Evolutionary conservation across 2,797 vertebrate species (phyloP).

Genomic region (Peromyscus nudipes): DNA sequence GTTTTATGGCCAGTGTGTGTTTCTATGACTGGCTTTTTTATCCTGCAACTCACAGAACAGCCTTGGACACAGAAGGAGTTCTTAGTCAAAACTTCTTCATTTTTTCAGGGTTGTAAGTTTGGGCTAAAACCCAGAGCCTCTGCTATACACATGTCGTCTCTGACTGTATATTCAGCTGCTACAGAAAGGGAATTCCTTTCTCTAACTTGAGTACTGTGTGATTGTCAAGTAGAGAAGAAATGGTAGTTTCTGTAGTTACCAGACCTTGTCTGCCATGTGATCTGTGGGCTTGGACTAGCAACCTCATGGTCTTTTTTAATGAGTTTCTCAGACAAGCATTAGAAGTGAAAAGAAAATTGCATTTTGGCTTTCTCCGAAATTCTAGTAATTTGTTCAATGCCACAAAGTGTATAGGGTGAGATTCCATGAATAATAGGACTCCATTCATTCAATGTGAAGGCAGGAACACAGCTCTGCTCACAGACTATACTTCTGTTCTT

Average conservation of each 20-base stretch:
- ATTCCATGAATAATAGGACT: not conserved
- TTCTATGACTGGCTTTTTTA: not conserved
- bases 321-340: slow-evolving; percentile 66
- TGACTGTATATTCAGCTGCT: not conserved
- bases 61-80: slow-evolving; percentile 53
- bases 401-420: slow-evolving; percentile 23
- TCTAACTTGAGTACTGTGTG: slow-evolving; percentile 30
- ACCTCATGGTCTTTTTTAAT: slow-evolving; percentile 41
- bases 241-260: not conserved
- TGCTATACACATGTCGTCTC: not conserved
- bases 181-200: not conserved
- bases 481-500: not conserved
- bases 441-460: slow-evolving; percentile 63
- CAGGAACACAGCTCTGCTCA: not conserved
- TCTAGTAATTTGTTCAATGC: slow-evolving; percentile 64
- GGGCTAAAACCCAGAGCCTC: not conserved
- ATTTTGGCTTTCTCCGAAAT: slow-evolving; percentile 55
- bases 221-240: not conserved
- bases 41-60: slow-evolving; percentile 58
- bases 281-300: not conserved
- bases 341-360: slow-evolving; percentile 67
- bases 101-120: slow-evolving; percentile 11
- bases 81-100: slow-evolving; percentile 15
- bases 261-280: not conserved
- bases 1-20: not conserved